Conservation (phyloP, 1,140 invertebrate genomes). For the Drosophila suzukii region DNA sequence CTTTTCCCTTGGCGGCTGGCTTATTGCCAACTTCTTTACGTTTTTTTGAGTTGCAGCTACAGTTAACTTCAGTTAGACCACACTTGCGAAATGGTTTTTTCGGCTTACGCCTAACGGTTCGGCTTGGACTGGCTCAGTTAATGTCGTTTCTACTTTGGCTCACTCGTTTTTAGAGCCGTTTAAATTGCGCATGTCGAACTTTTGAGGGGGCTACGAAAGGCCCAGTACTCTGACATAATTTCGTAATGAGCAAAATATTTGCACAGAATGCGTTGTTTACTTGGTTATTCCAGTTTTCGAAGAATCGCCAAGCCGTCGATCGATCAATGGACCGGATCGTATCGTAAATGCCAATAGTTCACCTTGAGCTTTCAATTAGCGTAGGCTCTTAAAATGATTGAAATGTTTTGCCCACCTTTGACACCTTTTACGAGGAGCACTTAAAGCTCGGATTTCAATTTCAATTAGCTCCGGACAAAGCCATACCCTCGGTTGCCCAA, state of each 20-base stretch:
- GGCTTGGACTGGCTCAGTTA: conserved; percentile 55
- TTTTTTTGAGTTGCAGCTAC: conserved; percentile 34
- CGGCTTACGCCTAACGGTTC: conserved; percentile 50
- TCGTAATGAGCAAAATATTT: conserved; percentile 44
- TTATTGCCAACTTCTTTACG: conserved; percentile 28
- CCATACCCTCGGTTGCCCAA: conserved; percentile 53
- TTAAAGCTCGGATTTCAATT: conserved; percentile 48
- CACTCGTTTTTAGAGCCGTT: conserved; percentile 42
- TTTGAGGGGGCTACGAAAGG: not conserved
- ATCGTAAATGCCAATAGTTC: conserved; percentile 64
- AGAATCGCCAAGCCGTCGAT: conserved; percentile 7
- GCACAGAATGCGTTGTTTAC: conserved; percentile 44
- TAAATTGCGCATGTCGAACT: conserved; percentile 52
- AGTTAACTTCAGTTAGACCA: conserved; percentile 48
- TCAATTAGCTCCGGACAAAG: conserved; percentile 39
- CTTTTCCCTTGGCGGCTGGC: conserved; percentile 41
- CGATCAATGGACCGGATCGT: not conserved
- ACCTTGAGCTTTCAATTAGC: conserved; percentile 57
- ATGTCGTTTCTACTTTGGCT: conserved; percentile 52
- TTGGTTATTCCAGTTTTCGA: conserved; percentile 40
- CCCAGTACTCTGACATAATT: conserved; percentile 39
- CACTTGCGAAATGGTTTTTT: conserved; percentile 54
- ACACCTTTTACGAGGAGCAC: conserved; percentile 38
- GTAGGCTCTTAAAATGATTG: not conserved
- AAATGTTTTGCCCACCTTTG: conserved; percentile 33